Percentiles rank a stretch among this genome's conserved stretches.
Evolutionary conservation across 2,888 invertebrate genomes (phyloP).

Genomic region (Watsonalla binaria): DNA sequence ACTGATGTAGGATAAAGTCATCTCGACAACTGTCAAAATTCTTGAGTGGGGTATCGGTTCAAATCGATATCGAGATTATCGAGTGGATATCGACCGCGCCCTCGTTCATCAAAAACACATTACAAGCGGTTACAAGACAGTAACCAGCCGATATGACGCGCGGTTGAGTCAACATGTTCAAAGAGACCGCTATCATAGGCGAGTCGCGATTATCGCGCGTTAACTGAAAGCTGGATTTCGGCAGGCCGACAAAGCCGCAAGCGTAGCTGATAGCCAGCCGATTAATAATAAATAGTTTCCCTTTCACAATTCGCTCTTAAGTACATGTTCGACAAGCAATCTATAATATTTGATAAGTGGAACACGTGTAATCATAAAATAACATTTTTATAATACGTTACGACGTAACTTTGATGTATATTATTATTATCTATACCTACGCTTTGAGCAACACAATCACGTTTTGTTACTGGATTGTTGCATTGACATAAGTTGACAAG

Average conservation of each 20-base stretch:
- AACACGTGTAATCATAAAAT: conserved; percentile 51
- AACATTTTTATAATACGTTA: conserved; percentile 4
- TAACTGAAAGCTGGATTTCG: conserved; percentile 70
- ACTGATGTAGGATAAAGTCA: conserved; percentile 15
- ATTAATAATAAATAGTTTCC: conserved; percentile 76
- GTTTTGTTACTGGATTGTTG: neutral
- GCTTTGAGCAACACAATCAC: neutral
- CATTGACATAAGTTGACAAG: too few relatives aligned
- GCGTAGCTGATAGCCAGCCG: conserved; percentile 55
- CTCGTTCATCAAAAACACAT: conserved; percentile 69
- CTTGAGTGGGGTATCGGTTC: conserved; percentile 21
- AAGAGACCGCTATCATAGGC: conserved; percentile 67
- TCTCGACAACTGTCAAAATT: conserved; percentile 28
- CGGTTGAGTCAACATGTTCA: conserved; percentile 61
- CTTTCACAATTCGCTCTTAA: conserved; percentile 47
- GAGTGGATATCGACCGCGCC: conserved; percentile 53
- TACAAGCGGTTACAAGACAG: conserved; percentile 64
- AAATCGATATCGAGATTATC: conserved; percentile 37
- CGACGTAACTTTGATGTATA: neutral
- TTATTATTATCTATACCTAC: neutral
- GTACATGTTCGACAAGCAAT: conserved; percentile 61
- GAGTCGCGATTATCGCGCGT: conserved; percentile 57
- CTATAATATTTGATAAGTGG: conserved; percentile 38
- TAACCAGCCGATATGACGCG: conserved; percentile 51
- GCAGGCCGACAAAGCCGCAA: conserved; percentile 67